phyloP scores from a whole-genome alignment of 2,113 vertebrate species.

The Mustelus asterias region DNA sequence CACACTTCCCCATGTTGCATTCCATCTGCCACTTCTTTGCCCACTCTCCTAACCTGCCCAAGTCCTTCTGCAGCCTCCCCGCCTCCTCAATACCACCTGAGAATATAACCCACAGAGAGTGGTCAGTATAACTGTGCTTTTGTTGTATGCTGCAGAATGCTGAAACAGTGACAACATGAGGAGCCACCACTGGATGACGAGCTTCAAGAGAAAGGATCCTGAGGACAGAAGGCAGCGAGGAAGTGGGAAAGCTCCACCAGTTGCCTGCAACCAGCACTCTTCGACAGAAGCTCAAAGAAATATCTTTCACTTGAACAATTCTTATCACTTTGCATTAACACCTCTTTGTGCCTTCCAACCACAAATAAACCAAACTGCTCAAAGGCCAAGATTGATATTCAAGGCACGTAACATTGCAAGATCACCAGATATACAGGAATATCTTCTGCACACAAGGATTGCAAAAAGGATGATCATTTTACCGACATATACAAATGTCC shows the following conservation, averaged over 20 bases:
- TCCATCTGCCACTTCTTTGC: too few species aligned
- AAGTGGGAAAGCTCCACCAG: not conserved
- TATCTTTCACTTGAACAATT: not conserved
- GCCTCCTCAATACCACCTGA: too few species aligned
- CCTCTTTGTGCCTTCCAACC: not conserved
- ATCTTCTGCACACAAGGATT: not conserved
- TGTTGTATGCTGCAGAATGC: not conserved
- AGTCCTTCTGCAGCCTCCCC: too few species aligned
- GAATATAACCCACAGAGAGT: not conserved
- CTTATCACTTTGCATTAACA: not conserved
- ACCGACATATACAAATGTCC: not conserved
- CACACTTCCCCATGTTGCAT: too few species aligned
- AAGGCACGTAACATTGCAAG: not conserved
- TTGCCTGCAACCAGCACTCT: not conserved
- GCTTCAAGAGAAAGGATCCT: not conserved
- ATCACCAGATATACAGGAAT: not conserved
- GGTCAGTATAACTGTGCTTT: not conserved
- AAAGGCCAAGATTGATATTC: not conserved
- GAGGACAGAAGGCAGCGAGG: not conserved
- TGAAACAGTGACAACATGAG: not conserved
- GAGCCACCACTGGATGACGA: not conserved
- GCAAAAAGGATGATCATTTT: not conserved
- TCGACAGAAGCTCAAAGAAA: not conserved
- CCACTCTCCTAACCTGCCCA: too few species aligned
- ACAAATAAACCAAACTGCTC: not conserved